A percentile compares a stretch with the other conserved stretches of the same genome.
Conservation (phyloP, 2,797 vertebrate species). For the Pitangus sulphuratus region DNA sequence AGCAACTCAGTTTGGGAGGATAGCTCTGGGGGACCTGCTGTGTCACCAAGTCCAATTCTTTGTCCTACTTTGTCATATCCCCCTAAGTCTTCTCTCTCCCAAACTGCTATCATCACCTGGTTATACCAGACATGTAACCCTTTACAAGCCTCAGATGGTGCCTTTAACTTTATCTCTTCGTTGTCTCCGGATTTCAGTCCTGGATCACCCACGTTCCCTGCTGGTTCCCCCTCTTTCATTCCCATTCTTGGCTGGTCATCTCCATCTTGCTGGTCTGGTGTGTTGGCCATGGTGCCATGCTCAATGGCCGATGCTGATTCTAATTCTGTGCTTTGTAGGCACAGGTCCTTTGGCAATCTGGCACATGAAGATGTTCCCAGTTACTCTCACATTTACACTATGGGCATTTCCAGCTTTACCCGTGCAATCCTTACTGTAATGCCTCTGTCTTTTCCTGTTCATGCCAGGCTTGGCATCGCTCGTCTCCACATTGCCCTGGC, state of each 20-base stretch:
- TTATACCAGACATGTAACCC: not conserved
- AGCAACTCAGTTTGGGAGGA: not conserved
- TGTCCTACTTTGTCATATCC: not conserved
- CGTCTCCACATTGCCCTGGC: constrained; percentile 67
- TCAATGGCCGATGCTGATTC: not conserved
- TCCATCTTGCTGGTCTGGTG: not conserved
- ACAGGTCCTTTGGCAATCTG: not conserved
- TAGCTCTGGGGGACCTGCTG: not conserved
- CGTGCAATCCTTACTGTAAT: constrained; percentile 72
- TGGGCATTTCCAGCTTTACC: not conserved
- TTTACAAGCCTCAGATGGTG: not conserved
- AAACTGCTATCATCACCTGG: not conserved
- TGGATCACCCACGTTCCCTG: not conserved
- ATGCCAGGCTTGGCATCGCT: constrained; percentile 45
- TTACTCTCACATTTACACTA: not conserved
- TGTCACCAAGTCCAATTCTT: not conserved
- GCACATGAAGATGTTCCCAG: not conserved
- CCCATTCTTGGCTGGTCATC: not conserved
- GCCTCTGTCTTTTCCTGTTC: constrained; percentile 63
- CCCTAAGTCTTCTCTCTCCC: not conserved
- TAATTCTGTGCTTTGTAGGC: not conserved
- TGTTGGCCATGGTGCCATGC: fast-evolving
- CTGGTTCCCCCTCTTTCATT: not conserved
- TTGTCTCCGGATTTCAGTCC: not conserved
- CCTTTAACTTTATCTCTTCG: not conserved